phyloP scores from a whole-genome alignment of 1,140 invertebrate genomes.

The Saccostrea echinata region DNA sequence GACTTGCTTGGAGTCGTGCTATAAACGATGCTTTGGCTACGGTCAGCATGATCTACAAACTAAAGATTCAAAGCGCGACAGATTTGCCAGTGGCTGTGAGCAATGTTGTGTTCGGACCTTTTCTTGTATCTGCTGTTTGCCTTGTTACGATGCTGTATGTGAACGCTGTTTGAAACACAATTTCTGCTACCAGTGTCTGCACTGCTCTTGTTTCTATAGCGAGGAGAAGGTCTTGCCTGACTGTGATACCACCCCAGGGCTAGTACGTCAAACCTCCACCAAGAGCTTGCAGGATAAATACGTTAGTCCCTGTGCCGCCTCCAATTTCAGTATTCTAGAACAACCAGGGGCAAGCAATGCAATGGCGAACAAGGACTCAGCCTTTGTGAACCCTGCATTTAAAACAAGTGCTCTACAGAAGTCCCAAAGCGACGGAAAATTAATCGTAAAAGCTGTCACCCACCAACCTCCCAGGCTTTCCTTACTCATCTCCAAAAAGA shows the following conservation, averaged over 20 bases:
- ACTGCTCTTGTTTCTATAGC: conserved; percentile 20
- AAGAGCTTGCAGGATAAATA: neutral
- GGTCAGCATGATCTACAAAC: conserved; percentile 3
- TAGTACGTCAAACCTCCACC: neutral
- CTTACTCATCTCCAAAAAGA: neutral
- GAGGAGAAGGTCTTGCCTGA: neutral
- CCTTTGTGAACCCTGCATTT: neutral
- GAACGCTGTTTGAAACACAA: conserved; percentile 4
- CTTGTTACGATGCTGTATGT: neutral
- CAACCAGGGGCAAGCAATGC: neutral
- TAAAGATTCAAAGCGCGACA: neutral
- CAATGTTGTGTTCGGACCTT: neutral
- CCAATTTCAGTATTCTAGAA: conserved; percentile 19
- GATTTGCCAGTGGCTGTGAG: neutral
- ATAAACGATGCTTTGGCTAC: neutral
- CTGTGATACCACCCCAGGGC: conserved; percentile 3
- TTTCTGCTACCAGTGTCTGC: neutral
- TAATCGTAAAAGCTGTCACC: neutral
- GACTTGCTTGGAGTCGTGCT: neutral
- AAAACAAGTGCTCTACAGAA: neutral
- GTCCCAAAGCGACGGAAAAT: neutral
- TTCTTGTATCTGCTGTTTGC: conserved; percentile 1
- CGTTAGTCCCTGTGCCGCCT: neutral
- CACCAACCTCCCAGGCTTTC: conserved; percentile 8
- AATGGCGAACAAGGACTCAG: neutral